A percentile compares a stretch with the other conserved stretches of the same genome.
Conservation (phyloP, 2,888 invertebrate genomes). For the Epirrhoe tristata region DNA sequence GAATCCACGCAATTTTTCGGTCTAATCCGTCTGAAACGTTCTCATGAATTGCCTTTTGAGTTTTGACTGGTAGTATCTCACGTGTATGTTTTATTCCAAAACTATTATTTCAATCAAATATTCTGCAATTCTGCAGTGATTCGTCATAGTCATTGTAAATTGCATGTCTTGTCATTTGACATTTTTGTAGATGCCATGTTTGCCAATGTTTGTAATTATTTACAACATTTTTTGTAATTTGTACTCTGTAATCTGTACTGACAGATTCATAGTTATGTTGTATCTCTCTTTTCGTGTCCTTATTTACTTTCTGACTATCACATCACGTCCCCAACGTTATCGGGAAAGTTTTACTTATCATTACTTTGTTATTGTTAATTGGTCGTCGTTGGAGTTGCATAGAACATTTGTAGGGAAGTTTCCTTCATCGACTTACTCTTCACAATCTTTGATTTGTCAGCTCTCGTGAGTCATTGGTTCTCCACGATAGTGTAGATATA, state of each 20-base stretch:
- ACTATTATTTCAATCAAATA: constrained; percentile 9
- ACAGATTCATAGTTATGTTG: neutral
- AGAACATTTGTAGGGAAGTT: no score
- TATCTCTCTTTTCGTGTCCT: neutral
- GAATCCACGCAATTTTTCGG: neutral
- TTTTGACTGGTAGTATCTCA: neutral
- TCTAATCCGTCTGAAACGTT: neutral
- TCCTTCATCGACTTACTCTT: no score
- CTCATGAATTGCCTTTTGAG: no score
- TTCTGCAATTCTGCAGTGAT: constrained; percentile 6
- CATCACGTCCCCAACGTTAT: neutral
- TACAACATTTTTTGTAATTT: neutral
- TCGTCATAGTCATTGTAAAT: constrained; percentile 25
- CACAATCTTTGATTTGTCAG: no score
- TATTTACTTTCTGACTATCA: neutral
- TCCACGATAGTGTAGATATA: no score
- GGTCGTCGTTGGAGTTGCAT: no score
- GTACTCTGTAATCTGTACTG: neutral
- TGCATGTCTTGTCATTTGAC: constrained; percentile 26
- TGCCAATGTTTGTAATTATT: constrained; percentile 10
- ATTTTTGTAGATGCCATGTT: constrained; percentile 18
- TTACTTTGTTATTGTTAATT: no score
- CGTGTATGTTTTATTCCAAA: neutral
- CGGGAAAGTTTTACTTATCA: no score
- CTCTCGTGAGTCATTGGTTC: no score